These are phyloP conservation scores for Schizopygopsis pylzovi DNA, from an alignment of 2,797 vertebrate species.

Conservation along the genomic window DNA sequence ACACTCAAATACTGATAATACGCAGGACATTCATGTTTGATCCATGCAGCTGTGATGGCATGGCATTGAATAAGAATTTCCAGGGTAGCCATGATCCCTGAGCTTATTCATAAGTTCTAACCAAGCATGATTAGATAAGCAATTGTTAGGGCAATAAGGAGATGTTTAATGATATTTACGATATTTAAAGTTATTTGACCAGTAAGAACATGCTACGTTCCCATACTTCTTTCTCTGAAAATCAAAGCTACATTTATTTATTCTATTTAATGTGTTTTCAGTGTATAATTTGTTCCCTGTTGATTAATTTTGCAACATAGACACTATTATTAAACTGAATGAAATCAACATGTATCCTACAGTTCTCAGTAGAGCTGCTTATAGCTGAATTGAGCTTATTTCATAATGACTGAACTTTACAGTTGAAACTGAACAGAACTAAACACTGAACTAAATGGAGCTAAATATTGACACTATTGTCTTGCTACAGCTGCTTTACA, in stretches of 20 bases:
- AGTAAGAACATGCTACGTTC: not conserved
- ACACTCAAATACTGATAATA: constrained; percentile 66
- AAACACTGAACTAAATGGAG: not conserved
- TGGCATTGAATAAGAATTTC: constrained; percentile 54
- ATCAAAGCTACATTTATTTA: no score
- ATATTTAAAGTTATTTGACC: not conserved
- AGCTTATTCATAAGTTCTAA: constrained; percentile 58
- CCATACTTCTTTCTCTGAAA: not conserved
- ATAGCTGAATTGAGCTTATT: no score
- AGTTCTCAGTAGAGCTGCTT: no score
- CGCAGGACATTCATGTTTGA: constrained; percentile 72
- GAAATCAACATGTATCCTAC: no score
- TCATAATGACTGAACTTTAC: no score
- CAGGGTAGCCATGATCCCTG: constrained; percentile 57
- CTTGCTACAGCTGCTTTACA: not conserved
- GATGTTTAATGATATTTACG: not conserved
- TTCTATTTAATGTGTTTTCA: no score
- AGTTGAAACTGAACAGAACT: not conserved
- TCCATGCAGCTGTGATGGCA: constrained; percentile 56
- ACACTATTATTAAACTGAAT: no score
- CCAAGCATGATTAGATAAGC: not conserved
- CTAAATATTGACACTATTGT: not conserved
- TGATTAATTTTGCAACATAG: not conserved
- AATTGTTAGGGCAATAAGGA: not conserved
- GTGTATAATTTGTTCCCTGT: not conserved